Evolutionary conservation across 2,113 vertebrate species (phyloP), one percentile per base, ranked within the genome.

Genomic region (Elaphurus davidianus): DNA sequence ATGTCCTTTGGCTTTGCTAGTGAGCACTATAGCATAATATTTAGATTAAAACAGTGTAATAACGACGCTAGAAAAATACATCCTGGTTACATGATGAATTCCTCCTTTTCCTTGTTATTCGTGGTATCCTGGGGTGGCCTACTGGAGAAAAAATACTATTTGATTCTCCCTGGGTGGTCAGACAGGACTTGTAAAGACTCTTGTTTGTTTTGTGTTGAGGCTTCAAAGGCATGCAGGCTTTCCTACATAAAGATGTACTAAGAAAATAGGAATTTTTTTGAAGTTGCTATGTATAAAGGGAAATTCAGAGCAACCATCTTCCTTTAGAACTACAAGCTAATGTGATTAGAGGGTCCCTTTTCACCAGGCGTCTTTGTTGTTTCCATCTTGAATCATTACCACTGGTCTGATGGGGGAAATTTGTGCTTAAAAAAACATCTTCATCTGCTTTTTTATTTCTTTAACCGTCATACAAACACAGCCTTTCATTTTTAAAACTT

Each of bases 91-190:
- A 94, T 96, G 98, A 98, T 93, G 97, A 98, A 96, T 90, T 97
- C 92, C 74, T 97, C 60, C 43, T 91, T 94, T 97, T 98, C 59
- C 95, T 98, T 98, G 98, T 93, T 78, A 71, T 76, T 98, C 43
- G 6, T 94, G 81, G 90, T 97, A 96, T 98, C 98, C 98, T 97
- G 79, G 98, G 97, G 98, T 98, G 98, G 98, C 98, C 97, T 97
- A 93, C 98, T 96, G 94, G 97, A 98, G 98, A 98, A 95, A 98
- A 98, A 98, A 96, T 98, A 96, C 95, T 96, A 87, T 98, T 98
- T 98, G 97, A 98, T 95, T 98, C 99, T 99, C 95, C 47, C 89
- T 99, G 99, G 99, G 99, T 99, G 99, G 99, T 87, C 99, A 97
- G 97, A 98, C 98, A 97, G 97, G 97, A 96, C 96, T 98, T 98